phyloP scores from a whole-genome alignment of 1,140 invertebrate genomes.

The Diorhabda carinulata region DNA sequence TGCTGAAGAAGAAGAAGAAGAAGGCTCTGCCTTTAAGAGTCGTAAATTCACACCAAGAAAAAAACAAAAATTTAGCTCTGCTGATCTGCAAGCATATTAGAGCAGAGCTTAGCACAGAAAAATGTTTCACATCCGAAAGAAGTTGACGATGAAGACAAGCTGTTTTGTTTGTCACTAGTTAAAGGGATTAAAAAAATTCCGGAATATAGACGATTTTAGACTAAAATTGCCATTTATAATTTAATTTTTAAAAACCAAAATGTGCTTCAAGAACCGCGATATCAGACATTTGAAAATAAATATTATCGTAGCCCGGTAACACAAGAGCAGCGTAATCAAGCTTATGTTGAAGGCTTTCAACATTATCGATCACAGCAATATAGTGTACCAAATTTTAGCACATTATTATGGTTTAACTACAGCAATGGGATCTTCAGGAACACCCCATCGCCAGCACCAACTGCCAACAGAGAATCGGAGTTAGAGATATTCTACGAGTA shows the following conservation, averaged over 20 bases:
- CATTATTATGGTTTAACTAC: neutral
- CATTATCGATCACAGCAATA: neutral
- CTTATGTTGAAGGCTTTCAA: neutral
- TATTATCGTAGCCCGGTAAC: neutral
- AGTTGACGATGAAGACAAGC: slow-evolving; percentile 37
- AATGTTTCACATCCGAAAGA: slow-evolving; percentile 28
- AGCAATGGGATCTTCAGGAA: neutral
- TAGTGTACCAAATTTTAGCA: neutral
- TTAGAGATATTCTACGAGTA: slow-evolving; percentile 5
- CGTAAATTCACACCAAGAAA: slow-evolving; percentile 34
- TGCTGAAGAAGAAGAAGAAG: slow-evolving; percentile 22
- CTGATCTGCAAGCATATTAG: slow-evolving; percentile 29
- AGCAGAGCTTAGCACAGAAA: slow-evolving; percentile 29
- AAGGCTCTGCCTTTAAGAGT: slow-evolving; percentile 29
- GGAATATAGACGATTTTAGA: slow-evolving; percentile 31
- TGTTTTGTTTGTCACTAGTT: slow-evolving; percentile 38
- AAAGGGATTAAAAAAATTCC: slow-evolving; percentile 37
- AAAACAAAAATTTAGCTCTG: slow-evolving; percentile 29
- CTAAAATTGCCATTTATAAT: slow-evolving; percentile 31
- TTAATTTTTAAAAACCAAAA: slow-evolving; percentile 9
- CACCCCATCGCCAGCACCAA: slow-evolving; percentile 4
- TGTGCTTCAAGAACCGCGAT: neutral
- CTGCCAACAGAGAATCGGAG: neutral
- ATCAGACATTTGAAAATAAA: neutral
- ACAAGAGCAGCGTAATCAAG: neutral